Conservation (phyloP, 2,113 vertebrate genomes). For the Argyrosomus japonicus region DNA sequence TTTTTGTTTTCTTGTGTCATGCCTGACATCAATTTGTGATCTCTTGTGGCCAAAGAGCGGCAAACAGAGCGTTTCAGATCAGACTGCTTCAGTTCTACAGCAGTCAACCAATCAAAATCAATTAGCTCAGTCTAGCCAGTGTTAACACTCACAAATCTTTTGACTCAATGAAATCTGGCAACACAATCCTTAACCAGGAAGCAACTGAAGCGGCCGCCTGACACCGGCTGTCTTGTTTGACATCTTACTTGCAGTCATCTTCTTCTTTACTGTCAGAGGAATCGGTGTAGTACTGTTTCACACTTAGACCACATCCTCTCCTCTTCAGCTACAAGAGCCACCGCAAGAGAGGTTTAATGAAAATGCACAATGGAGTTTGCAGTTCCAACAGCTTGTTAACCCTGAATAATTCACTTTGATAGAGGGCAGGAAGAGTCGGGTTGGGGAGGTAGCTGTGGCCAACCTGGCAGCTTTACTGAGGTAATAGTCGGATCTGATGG, state of each 20-base stretch:
- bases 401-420: constrained; percentile 78
- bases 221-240: constrained; percentile 28
- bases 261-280: constrained; percentile 27
- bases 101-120: constrained; percentile 19
- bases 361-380: constrained; percentile 71
- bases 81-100: not conserved
- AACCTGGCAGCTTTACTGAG: constrained; percentile 46
- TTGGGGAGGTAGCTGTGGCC: not conserved
- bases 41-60: not conserved
- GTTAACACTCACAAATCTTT: constrained; percentile 54
- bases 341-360: constrained; percentile 70
- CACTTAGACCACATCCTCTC: constrained; percentile 43
- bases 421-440: constrained; percentile 2
- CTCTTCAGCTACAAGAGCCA: constrained; percentile 1
- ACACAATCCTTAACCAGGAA: constrained; percentile 51
- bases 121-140: constrained; percentile 7
- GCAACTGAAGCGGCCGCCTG: constrained; percentile 18
- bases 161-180: constrained; percentile 35
- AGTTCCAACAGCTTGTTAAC: constrained; percentile 76
- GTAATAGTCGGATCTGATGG: constrained; percentile 67
- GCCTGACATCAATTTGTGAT: not conserved
- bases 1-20: not conserved
- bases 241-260: constrained; percentile 10
- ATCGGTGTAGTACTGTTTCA: constrained; percentile 23
- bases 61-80: not conserved